Conservation (phyloP, 1,140 invertebrate species). For the Drosophila eugracilis region DNA sequence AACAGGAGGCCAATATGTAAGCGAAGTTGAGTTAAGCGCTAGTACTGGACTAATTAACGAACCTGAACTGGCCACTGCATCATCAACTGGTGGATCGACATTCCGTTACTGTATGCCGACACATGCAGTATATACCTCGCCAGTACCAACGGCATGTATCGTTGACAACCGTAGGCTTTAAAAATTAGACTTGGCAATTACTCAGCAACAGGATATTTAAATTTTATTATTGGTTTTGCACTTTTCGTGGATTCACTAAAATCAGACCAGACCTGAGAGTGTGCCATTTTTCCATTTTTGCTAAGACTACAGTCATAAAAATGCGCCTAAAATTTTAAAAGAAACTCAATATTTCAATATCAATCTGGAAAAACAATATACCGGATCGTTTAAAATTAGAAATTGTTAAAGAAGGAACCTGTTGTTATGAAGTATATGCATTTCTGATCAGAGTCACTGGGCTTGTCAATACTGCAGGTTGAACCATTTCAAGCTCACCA, state of each 20-base stretch:
- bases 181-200: slow-evolving; percentile 8
- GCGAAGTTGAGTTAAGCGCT: slow-evolving; percentile 14
- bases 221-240: neutral
- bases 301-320: too few relatives aligned
- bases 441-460: neutral
- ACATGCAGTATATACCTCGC: slow-evolving; percentile 86
- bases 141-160: slow-evolving; percentile 87
- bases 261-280: too few relatives aligned
- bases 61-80: slow-evolving; percentile 39
- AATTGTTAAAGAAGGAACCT: too few relatives aligned
- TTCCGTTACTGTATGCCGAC: slow-evolving; percentile 87
- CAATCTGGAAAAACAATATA: too few relatives aligned
- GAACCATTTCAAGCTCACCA: neutral
- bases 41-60: slow-evolving; percentile 27
- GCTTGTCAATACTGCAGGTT: neutral
- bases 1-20: slow-evolving; percentile 26
- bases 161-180: slow-evolving; percentile 18
- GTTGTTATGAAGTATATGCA: neutral
- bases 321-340: too few relatives aligned
- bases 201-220: neutral
- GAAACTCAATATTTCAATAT: too few relatives aligned
- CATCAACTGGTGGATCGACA: slow-evolving; percentile 72
- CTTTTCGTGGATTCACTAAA: neutral
- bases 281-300: too few relatives aligned
- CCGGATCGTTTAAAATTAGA: too few relatives aligned